phyloP scores from a whole-genome alignment of 1,140 invertebrate genomes.

The Ylistrum balloti region DNA sequence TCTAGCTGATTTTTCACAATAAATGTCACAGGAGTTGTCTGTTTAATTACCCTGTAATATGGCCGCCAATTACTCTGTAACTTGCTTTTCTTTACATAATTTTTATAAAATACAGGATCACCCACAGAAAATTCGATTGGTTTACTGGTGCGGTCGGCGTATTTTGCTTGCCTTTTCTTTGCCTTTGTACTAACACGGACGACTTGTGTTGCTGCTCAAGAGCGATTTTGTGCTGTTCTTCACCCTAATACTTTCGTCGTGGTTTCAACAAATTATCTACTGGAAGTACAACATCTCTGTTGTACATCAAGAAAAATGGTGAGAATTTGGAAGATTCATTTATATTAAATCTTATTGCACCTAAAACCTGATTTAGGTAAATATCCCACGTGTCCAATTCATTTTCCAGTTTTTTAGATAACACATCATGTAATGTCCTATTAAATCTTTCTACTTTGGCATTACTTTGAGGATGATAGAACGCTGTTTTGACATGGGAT shows the following conservation, averaged over 20 bases:
- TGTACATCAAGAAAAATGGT: no score
- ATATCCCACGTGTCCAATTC: slow-evolving; percentile 48
- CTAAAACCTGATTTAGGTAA: slow-evolving; percentile 53
- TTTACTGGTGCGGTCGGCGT: not conserved
- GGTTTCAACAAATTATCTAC: slow-evolving; percentile 57
- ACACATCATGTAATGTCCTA: no score
- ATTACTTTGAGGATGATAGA: slow-evolving; percentile 60
- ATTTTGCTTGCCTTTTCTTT: no score
- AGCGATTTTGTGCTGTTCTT: slow-evolving; percentile 53
- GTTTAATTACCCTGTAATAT: not conserved
- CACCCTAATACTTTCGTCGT: slow-evolving; percentile 54
- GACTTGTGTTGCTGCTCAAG: no score
- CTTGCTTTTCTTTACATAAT: not conserved
- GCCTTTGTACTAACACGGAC: slow-evolving; percentile 46
- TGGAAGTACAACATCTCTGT: slow-evolving; percentile 52
- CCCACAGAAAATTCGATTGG: not conserved
- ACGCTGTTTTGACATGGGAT: slow-evolving; percentile 56
- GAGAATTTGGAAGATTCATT: no score
- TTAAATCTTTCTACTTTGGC: slow-evolving; percentile 62
- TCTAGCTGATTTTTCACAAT: not conserved
- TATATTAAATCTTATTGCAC: slow-evolving; percentile 55
- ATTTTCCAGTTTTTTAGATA: slow-evolving; percentile 58
- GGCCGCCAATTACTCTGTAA: not conserved
- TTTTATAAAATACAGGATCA: not conserved
- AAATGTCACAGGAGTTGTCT: not conserved